phyloP scores from a whole-genome alignment of 2,888 invertebrate genomes.

The Spilosoma lubricipeda region DNA sequence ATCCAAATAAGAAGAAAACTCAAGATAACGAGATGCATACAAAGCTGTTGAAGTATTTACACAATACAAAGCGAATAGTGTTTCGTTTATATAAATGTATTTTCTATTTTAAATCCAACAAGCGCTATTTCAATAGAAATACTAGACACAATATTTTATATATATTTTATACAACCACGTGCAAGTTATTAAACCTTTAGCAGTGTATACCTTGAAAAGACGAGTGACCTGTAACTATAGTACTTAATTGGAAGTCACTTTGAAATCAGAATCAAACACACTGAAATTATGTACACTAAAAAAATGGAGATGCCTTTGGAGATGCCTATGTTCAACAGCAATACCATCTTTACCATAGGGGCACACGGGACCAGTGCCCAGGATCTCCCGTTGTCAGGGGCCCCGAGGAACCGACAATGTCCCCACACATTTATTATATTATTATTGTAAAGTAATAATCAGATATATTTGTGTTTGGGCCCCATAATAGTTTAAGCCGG shows the following conservation, averaged over 20 bases:
- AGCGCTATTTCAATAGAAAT: background rate
- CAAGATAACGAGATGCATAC: constrained; percentile 76
- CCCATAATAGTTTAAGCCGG: no score
- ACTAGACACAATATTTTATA: background rate
- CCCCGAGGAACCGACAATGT: no score
- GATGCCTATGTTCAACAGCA: no score
- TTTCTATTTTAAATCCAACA: constrained; percentile 18
- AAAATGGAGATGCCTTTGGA: no score
- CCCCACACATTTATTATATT: no score
- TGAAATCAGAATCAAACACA: background rate
- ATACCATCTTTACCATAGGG: no score
- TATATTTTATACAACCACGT: background rate
- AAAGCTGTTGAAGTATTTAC: constrained; percentile 56
- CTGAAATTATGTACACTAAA: background rate
- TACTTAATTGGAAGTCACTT: background rate
- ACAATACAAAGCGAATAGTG: constrained; percentile 46
- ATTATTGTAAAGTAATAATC: no score
- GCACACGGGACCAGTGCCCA: no score
- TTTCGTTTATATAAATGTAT: constrained; percentile 35
- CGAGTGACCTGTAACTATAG: background rate
- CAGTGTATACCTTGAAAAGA: background rate
- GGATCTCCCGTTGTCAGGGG: no score
- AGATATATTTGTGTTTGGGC: no score
- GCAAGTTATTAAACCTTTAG: background rate
- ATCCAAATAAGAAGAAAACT: constrained; percentile 69